These are phyloP conservation scores for Hemiscyllium ocellatum DNA, from an alignment of 2,113 vertebrate genomes.

Conservation along the genomic window DNA sequence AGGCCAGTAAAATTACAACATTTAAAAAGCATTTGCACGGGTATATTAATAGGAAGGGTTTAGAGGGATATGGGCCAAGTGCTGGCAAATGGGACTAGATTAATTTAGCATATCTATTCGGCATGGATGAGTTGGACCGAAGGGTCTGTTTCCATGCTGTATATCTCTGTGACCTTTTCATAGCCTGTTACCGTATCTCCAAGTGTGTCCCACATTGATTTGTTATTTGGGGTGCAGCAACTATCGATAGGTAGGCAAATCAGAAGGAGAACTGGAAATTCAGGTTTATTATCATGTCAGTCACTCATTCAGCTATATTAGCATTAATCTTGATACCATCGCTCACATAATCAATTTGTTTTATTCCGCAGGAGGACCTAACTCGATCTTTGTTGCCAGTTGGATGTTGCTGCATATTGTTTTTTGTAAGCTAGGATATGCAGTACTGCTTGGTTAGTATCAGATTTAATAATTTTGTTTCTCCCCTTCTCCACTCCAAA, in stretches of 20 bases:
- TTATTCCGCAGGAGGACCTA: conserved; percentile 72
- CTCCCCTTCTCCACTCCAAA: not conserved
- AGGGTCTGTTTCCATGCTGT: too few relatives aligned
- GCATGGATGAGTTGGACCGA: too few relatives aligned
- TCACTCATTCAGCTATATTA: not conserved
- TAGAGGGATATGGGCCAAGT: too few relatives aligned
- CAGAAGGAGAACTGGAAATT: not conserved
- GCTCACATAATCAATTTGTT: not conserved
- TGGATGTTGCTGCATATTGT: conserved; percentile 74
- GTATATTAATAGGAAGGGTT: too few relatives aligned
- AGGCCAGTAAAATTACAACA: too few relatives aligned
- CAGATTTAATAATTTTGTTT: not conserved
- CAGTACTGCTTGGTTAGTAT: conserved; percentile 70
- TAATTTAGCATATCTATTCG: too few relatives aligned
- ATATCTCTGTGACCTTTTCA: not conserved
- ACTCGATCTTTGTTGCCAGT: conserved; percentile 67
- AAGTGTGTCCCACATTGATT: not conserved
- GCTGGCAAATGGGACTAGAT: too few relatives aligned
- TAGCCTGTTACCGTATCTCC: not conserved
- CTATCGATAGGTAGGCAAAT: not conserved
- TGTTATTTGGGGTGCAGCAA: not conserved
- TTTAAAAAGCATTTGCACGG: too few relatives aligned
- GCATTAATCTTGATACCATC: not conserved
- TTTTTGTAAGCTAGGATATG: conserved; percentile 78
- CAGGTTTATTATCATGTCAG: not conserved